Evolutionary conservation across 2,888 invertebrate species (phyloP), one percentile per base, ranked within the genome.

Genomic region (Dyspetes luteomarginatus): DNA sequence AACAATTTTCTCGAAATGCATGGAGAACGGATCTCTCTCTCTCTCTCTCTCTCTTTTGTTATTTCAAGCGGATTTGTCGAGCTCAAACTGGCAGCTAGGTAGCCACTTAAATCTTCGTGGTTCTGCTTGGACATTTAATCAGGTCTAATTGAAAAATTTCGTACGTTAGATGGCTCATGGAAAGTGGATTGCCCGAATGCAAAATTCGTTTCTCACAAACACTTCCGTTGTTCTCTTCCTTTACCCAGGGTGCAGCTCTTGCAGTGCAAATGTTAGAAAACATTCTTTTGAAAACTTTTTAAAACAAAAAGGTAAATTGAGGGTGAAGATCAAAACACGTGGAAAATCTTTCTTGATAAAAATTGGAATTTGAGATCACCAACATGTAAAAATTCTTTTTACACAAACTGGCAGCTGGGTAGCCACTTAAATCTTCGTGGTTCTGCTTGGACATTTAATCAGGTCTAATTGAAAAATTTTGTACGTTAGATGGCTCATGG

Each of bases 71-170:
- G 17, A 7, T 75, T 71, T 71, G 12, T 52, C 65, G 15, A 45
- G 60, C 71, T 30, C 30, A 45, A 67, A 75, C 52, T 48, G 26
- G 30, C 12, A 22, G 3, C 4, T 9, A 24, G 24, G 24, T 9
- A 17, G 7, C 45, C 22, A n/a, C 28, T 41, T 64, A 30, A n/a
- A 30, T 45, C 64, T 15, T 2, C 22, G 30, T 3, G 17, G 26
- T 12, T 28, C 12, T 9, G 15, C 4, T 5, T 17, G 26, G 28
- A 80, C 45, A 28, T 43, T 62, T 55, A 62, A 76, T 80, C 64
- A 62, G 28, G 24, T 9, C 50, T 81, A 62, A 73, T 81, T 81
- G 64, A 68, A 81, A 43, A 30, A 26, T 17, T 45, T n/a, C 3
- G 7, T 65, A 30, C n/a, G n/a, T n/a, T n/a, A n/a, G n/a, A n/a